Conservation (phyloP, 92 coral and sea anemone species). For the Muricea muricata region DNA sequence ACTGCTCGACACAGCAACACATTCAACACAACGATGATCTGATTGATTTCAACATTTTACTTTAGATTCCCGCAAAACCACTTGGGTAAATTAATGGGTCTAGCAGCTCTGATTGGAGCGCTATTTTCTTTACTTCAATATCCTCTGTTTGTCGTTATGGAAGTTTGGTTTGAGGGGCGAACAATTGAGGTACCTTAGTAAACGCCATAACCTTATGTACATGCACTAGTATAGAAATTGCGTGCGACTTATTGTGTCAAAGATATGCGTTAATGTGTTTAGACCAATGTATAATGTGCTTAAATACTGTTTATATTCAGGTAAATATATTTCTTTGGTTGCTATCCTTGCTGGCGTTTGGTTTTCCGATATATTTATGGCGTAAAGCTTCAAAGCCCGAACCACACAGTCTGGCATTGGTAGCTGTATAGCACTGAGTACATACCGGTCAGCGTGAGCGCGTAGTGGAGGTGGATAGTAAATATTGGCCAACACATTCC, state of each 20-base stretch:
- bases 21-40: not conserved
- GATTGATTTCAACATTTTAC: not conserved
- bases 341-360: constrained; percentile 26
- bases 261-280: not conserved
- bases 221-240: too few relatives aligned
- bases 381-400: constrained; percentile 31
- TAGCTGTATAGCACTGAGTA: constrained; percentile 18
- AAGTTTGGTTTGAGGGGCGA: constrained; percentile 29
- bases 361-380: constrained; percentile 40
- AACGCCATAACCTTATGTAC: too few relatives aligned
- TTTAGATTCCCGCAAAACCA: constrained; percentile 28
- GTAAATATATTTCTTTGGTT: constrained; percentile 24
- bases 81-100: constrained; percentile 39
- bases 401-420: constrained; percentile 23
- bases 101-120: constrained; percentile 28
- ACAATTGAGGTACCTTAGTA: constrained; percentile 6
- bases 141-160: constrained; percentile 38
- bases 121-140: constrained; percentile 21
- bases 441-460: too few relatives aligned
- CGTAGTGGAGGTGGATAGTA: too few relatives aligned
- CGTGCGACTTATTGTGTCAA: too few relatives aligned
- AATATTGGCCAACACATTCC: not conserved
- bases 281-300: too few relatives aligned
- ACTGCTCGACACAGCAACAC: not conserved
- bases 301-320: not conserved